A percentile compares a stretch with the other conserved stretches of the same genome.
Evolutionary conservation across 2,888 invertebrate species (phyloP).

Genomic region (Lumbricus terrestris): DNA sequence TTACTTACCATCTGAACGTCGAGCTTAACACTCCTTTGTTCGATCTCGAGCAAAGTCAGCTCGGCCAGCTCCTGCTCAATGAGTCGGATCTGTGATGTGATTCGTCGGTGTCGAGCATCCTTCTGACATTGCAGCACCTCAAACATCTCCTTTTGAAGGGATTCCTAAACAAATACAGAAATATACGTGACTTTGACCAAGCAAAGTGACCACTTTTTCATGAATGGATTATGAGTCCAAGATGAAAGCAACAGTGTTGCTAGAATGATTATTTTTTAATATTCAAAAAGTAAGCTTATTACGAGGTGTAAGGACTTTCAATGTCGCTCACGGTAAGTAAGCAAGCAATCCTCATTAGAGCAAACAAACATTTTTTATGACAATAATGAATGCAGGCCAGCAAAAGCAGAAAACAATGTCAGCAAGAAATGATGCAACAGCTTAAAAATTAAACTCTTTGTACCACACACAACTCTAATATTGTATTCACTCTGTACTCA

Average conservation of each 20-base stretch:
- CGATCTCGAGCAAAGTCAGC: conserved; percentile 52
- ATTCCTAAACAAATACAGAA: conserved; percentile 44
- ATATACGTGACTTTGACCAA: too few species aligned
- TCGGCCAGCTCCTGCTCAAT: conserved; percentile 54
- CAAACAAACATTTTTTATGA: neutral
- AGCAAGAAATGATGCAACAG: neutral
- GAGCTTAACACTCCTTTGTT: conserved; percentile 44
- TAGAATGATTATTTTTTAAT: neutral
- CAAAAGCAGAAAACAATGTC: neutral
- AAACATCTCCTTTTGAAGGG: conserved; percentile 55
- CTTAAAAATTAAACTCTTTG: neutral
- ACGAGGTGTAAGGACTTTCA: neutral
- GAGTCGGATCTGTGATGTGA: conserved; percentile 52
- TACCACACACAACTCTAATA: neutral
- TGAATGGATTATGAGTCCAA: neutral
- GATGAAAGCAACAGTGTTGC: neutral
- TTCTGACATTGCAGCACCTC: conserved; percentile 52
- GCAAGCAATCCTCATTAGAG: neutral
- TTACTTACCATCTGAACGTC: conserved; percentile 32
- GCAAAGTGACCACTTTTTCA: too few species aligned
- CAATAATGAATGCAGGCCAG: neutral
- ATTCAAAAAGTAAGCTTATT: neutral
- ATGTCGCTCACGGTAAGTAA: neutral
- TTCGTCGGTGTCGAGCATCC: conserved; percentile 51
- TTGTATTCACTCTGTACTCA: neutral